Base-by-base conservation (phyloP, 2,888 invertebrate genomes). In the Spodoptera exigua region DNA sequence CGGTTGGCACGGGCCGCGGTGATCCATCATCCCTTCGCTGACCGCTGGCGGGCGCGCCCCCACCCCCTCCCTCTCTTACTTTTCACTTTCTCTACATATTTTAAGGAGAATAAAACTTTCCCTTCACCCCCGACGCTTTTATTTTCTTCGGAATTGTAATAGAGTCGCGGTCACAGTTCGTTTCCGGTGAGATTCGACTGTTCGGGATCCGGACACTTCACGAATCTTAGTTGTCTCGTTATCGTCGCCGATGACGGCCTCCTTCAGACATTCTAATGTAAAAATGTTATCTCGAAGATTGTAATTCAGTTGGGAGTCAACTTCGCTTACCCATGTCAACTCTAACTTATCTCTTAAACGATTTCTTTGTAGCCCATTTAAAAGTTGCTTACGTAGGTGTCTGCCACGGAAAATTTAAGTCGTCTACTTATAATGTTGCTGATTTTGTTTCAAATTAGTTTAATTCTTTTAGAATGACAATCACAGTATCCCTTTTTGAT, bases 51-150 rank as follows among this genome's bases (percentile, higher is more conserved):
- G 83, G 65, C 34, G 68, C 72, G 51, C 70, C 62, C 73, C 75
- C 80, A 64, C 79, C 80, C 69, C 83, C 80, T 86, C 85, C 85
- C 87, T 85, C 89, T 88, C 90, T 91, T 92, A 92, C 92, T 94
- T 92, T 94, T 92, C 94, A 92, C 94, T 93, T 92, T 91, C 94
- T 93, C 94, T 94, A 94, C 94, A 94, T 94, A 94, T 94, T 94
- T 94, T 92, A 94, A 93, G 91, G 89, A 92, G 92, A 93, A 91
- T 91, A 90, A 93, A 94, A 93, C 89, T 93, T 94, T 92, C 89
- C 84, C 88, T 88, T 89, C 83, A 84, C 88, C 88, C 86, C 85
- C 76, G 82, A 80, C 80, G 86, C 83, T 85, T 89, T 88, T 90
- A 90, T 91, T 90, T 89, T 89, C 87, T 84, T 84, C 72, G 78